Percentiles rank a stretch among this genome's conserved stretches.
Conservation (phyloP, 1,140 invertebrate species). For the Coelopa frigida region DNA sequence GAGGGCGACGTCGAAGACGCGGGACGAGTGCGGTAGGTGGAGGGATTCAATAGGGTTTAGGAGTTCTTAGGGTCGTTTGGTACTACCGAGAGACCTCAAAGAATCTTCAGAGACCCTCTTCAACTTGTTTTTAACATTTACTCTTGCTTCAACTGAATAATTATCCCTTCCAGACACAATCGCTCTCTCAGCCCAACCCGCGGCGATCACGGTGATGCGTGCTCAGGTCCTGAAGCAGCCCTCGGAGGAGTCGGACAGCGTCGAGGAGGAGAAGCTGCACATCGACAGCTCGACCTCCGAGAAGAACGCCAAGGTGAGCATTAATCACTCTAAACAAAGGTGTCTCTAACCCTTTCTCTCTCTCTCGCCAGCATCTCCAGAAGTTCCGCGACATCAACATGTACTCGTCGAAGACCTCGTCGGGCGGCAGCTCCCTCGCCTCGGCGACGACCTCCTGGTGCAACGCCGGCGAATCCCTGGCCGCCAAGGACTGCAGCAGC, state of each 20-base stretch:
- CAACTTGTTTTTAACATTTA: too few relatives aligned
- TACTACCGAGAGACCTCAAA: too few relatives aligned
- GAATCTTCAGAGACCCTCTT: too few relatives aligned
- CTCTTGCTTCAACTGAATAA: too few relatives aligned
- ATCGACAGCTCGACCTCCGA: slow-evolving; percentile 41
- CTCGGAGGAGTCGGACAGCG: slow-evolving; percentile 37
- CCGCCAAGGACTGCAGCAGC: slow-evolving; percentile 52
- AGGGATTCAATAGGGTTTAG: too few relatives aligned
- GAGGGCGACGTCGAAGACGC: too few relatives aligned
- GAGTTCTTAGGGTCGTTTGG: too few relatives aligned
- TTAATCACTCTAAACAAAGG: too few relatives aligned
- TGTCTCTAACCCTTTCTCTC: not conserved
- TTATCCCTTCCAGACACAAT: too few relatives aligned
- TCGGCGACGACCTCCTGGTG: slow-evolving; percentile 51
- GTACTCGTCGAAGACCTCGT: slow-evolving; percentile 43
- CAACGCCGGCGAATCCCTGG: slow-evolving; percentile 58
- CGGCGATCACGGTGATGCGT: slow-evolving; percentile 10
- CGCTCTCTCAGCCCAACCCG: slow-evolving; percentile 1
- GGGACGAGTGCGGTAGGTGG: not conserved
- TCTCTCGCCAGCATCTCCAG: slow-evolving; percentile 1
- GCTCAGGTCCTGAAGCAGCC: slow-evolving; percentile 9
- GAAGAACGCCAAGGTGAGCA: slow-evolving; percentile 33
- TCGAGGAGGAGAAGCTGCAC: slow-evolving; percentile 41
- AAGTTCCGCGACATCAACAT: slow-evolving; percentile 16
- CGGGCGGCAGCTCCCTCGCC: slow-evolving; percentile 46